Base-by-base conservation (phyloP, 2,888 invertebrate species). In the Bhutanitis thaidina region DNA sequence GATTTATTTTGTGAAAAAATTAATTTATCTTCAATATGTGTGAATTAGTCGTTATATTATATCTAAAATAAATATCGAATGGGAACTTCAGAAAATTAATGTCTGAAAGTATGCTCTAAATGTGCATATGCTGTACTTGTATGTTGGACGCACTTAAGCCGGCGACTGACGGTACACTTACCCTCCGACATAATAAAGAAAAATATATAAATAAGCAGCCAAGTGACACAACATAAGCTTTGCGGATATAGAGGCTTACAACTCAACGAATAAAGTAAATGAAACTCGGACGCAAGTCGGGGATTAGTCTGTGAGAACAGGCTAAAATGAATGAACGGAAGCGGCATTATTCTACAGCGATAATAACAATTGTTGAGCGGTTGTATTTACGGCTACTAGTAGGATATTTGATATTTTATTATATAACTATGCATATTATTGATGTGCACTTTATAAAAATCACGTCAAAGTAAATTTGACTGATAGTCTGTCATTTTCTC, bases 181-280 rank as follows among this genome's bases (percentile, higher is more conserved):
- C 52, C 51, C 43, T 34, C 30, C 36, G 13, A 43, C 52, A 39
- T 43, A 52, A 52, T 48, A 48, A 47, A 52, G 47, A 32, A 52
- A 46, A 52, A 52, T 34, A 43, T 47, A 51, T 51, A 54, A 49
- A 53, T 55, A 59, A 58, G 53, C 46, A 56, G 49, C 49, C 48
- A 47, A 58, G 56, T 43, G 46, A 55, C 53, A 55, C 49, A 47
- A 53, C 50, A 52, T 54, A 60, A 57, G 55, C 59, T 56, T 52
- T 43, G 43, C 37, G 55, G 52, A 55, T 58, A 49, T 52, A 55
- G 47, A 50, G 55, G 58, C 53, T 61, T 59, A 57, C 51, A 45
- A 38, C 49, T 51, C 36, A 41, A 45, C 45, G 49, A 58, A 52
- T 55, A 54, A 60, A 61, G 49, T 59, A 61, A 59, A 61, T 59